These are phyloP conservation scores for Ptiloglossa arizonensis DNA, from an alignment of 1,140 invertebrate species.

Conservation along the genomic window DNA sequence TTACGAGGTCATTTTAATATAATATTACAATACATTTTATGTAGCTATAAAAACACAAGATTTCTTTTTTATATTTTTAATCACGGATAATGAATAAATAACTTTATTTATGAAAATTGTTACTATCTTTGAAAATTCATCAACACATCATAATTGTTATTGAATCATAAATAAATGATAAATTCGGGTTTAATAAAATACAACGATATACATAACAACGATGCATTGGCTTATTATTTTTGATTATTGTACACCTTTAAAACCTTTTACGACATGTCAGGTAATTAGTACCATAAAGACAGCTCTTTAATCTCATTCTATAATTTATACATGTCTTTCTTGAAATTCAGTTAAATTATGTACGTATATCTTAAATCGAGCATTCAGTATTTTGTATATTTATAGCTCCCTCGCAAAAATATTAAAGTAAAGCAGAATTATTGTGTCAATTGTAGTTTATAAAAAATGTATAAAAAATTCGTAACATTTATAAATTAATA, in stretches of 20 bases:
- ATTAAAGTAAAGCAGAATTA: slow-evolving; percentile 36
- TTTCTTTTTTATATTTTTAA: slow-evolving; percentile 23
- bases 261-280: slow-evolving; percentile 56
- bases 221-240: slow-evolving; percentile 65
- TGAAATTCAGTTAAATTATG: slow-evolving; percentile 67
- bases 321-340: slow-evolving; percentile 61
- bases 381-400: slow-evolving; percentile 37
- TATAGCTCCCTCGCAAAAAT: slow-evolving; percentile 32
- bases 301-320: slow-evolving; percentile 53
- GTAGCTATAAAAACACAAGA: slow-evolving; percentile 13
- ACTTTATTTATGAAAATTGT: slow-evolving; percentile 8
- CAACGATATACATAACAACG: slow-evolving; percentile 60
- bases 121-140: background rate
- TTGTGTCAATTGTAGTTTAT: slow-evolving; percentile 16
- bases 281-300: slow-evolving; percentile 56
- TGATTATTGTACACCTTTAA: slow-evolving; percentile 65
- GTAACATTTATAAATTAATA: slow-evolving; percentile 62
- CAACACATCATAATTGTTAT: slow-evolving; percentile 1
- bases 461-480: slow-evolving; percentile 59
- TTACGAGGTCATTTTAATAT: slow-evolving; percentile 19
- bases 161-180: slow-evolving; percentile 43
- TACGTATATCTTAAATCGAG: slow-evolving; percentile 36
- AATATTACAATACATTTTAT: slow-evolving; percentile 20
- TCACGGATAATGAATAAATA: slow-evolving; percentile 24
- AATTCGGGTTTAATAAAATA: slow-evolving; percentile 44